phyloP scores from a whole-genome alignment of 2,888 invertebrate genomes.

The Stenodera caucasica region DNA sequence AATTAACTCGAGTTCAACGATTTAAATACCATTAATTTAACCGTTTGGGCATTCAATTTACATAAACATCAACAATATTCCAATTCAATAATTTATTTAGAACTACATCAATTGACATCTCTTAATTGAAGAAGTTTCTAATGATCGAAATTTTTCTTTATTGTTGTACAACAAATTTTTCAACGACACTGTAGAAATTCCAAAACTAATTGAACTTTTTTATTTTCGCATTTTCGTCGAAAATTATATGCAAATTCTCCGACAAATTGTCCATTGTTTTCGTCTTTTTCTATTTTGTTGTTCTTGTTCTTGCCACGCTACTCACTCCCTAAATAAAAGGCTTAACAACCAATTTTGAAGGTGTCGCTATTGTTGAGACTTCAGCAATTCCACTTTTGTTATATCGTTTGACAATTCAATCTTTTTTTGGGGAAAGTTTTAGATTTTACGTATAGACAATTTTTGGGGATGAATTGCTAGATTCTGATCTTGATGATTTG shows the following conservation, averaged over 20 bases:
- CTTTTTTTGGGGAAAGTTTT: neutral
- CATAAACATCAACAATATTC: neutral
- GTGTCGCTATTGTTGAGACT: neutral
- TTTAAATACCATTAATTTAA: neutral
- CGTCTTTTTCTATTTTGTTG: neutral
- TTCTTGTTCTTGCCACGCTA: neutral
- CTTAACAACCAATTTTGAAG: conserved; percentile 1
- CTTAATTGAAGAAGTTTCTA: neutral
- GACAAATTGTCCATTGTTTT: neutral
- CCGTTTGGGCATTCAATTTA: neutral
- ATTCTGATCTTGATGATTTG: neutral
- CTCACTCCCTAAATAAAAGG: neutral
- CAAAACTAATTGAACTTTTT: neutral
- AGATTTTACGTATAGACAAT: neutral
- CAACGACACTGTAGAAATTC: too few relatives aligned
- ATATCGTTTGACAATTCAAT: conserved; percentile 2
- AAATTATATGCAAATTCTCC: neutral
- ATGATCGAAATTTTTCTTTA: too few relatives aligned
- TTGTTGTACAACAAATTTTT: too few relatives aligned
- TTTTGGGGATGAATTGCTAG: conserved; percentile 1
- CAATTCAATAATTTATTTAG: neutral
- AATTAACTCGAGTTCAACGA: neutral
- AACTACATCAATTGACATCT: neutral
- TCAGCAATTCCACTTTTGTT: neutral
- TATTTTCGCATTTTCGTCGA: neutral